These are phyloP conservation scores for Holcopasites calliopsidis DNA, from an alignment of 1,140 invertebrate genomes.

Conservation along the genomic window DNA sequence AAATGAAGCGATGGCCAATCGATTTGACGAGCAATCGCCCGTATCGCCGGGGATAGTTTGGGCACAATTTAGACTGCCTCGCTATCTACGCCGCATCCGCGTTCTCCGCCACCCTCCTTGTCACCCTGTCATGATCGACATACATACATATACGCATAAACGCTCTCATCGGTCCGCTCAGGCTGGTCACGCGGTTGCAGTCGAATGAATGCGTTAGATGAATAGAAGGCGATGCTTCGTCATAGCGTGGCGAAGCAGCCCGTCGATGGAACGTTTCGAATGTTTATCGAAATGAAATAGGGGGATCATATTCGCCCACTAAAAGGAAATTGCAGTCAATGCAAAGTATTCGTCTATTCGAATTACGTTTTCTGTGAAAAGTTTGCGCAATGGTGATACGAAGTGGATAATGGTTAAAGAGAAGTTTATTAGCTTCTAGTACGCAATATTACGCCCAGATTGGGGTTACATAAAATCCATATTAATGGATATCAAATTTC, in stretches of 20 bases:
- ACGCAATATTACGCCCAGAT: too few relatives aligned
- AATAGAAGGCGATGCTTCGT: slow-evolving; percentile 3
- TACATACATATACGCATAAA: slow-evolving; percentile 14
- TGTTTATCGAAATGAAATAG: neutral
- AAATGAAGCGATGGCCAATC: slow-evolving; percentile 34
- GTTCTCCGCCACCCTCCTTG: slow-evolving; percentile 14
- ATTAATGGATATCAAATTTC: too few relatives aligned
- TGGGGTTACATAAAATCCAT: too few relatives aligned
- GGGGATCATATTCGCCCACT: neutral
- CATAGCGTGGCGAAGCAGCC: neutral
- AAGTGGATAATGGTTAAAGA: too few relatives aligned
- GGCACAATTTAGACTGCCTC: slow-evolving; percentile 28
- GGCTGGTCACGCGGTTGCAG: slow-evolving; percentile 15
- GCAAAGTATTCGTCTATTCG: too few relatives aligned
- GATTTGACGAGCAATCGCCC: slow-evolving; percentile 38
- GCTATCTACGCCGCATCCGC: neutral
- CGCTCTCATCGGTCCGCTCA: slow-evolving; percentile 24
- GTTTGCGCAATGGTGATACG: too few relatives aligned
- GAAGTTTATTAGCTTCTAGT: too few relatives aligned
- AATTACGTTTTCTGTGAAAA: too few relatives aligned
- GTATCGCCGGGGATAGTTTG: slow-evolving; percentile 42
- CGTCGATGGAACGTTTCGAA: neutral
- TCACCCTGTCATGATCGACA: neutral
- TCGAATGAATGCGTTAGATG: neutral
- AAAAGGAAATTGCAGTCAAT: too few relatives aligned